Percentiles rank a stretch among this genome's conserved stretches.
phyloP scores from a whole-genome alignment of 2,888 invertebrate genomes.

The Tetropium fuscum region DNA sequence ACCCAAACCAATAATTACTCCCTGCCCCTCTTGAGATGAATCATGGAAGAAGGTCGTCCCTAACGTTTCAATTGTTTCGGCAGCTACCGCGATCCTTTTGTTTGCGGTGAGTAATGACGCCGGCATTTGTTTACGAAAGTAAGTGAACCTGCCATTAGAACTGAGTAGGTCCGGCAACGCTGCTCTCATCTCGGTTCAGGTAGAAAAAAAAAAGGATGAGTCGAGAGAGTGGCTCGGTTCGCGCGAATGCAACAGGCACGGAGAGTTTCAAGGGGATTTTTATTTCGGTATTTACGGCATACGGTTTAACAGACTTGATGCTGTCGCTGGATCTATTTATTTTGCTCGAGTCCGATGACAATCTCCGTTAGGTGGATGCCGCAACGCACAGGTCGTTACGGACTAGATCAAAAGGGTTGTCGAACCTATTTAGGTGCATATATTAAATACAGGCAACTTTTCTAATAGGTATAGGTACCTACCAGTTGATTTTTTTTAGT shows the following conservation, averaged over 20 bases:
- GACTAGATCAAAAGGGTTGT: constrained; percentile 6
- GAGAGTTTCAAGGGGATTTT: constrained; percentile 6
- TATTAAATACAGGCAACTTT: too few relatives aligned
- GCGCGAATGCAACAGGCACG: constrained; percentile 27
- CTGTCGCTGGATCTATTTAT: constrained; percentile 25
- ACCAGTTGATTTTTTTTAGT: too few relatives aligned
- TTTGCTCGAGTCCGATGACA: constrained; percentile 23
- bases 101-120: constrained; percentile 47
- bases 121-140: constrained; percentile 41
- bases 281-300: constrained; percentile 21
- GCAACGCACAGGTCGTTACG: constrained; percentile 19
- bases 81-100: constrained; percentile 49
- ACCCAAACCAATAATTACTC: too few relatives aligned
- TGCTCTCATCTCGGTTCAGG: constrained; percentile 29
- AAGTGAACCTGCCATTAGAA: constrained; percentile 38
- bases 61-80: constrained; percentile 48
- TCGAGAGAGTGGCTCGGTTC: constrained; percentile 19
- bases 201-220: constrained; percentile 37
- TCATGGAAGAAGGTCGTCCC: constrained; percentile 40
- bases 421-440: constrained; percentile 1
- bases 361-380: constrained; percentile 18
- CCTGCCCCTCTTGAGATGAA: constrained; percentile 42
- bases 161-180: constrained; percentile 37
- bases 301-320: constrained; percentile 18
- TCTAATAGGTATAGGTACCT: too few relatives aligned